Evolutionary conservation across 2,888 invertebrate species (phyloP), one percentile per base, ranked within the genome.

Genomic region (Caenorhabditis sp.): DNA sequence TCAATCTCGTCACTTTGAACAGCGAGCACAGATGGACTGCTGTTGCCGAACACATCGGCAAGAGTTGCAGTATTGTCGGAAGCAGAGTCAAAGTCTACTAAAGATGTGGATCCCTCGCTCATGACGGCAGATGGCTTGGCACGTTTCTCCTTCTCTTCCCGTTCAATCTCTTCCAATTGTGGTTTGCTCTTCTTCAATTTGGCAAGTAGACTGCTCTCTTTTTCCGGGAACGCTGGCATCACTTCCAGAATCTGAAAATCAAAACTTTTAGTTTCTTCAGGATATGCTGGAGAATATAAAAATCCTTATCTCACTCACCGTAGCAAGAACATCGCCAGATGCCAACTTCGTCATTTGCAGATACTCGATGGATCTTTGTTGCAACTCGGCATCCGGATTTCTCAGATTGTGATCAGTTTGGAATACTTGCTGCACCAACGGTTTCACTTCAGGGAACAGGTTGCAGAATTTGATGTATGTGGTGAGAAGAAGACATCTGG

Each of bases 391-490:
- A 94, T 99, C 99, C 22, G 99, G 97, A 90, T 97, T 98, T 49
- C 97, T 95, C 88, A 98, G 94, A 94, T 99, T 98, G 92, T 97
- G 97, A 93, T 98, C 96, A 91, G 93, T 93, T 77, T 92, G 92
- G 76, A 94, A 91, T 51, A 94, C 92, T 93, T 97, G 96, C 93
- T 98, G 97, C 81, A 98, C 97, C 90, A 96, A 96, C 86, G 95
- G 94, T 93, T 97, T 96, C 92, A 99, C 98, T 94, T 99, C 99
- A 68, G 98, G 98, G 93, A 99, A 99, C 69, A 99, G 94, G 94
- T 99, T 99, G 85, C 99, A 96, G 93, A 99, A 98, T 94, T 99
- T 99, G 90, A 99, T 97, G 93, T 99, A 99, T 8, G 99, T 98
- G 35, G 99, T 98, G 74, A 99, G 94, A 61, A 99, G 94, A 28